Percentiles rank a stretch among this genome's conserved stretches.
phyloP scores from a whole-genome alignment of 92 coral and sea anemone genomes.

The Parazoanthus atlanticus region DNA sequence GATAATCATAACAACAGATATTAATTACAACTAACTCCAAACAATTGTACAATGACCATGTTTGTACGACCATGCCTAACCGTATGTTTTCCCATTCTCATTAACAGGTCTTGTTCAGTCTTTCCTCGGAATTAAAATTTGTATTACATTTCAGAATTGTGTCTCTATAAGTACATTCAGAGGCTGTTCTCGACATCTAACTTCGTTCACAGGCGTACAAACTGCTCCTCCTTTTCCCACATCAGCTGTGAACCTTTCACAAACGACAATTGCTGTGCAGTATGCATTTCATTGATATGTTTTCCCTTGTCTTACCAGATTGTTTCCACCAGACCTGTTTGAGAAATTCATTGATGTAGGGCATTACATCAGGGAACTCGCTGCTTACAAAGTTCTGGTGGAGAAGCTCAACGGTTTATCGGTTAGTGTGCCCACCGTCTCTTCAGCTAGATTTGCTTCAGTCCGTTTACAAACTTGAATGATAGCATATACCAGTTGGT shows the following conservation, averaged over 20 bases:
- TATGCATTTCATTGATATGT: neutral
- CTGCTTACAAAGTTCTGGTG: constrained; percentile 83
- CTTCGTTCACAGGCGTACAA: too few species aligned
- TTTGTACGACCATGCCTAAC: neutral
- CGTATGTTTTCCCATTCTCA: neutral
- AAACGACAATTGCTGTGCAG: neutral
- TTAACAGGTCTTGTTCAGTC: neutral
- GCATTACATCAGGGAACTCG: constrained; percentile 89
- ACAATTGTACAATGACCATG: too few species aligned
- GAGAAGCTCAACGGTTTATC: constrained; percentile 81
- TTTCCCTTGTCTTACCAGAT: constrained; percentile 55
- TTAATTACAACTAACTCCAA: too few species aligned
- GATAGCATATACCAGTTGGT: too few species aligned
- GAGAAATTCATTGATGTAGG: constrained; percentile 98
- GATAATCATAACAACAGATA: neutral
- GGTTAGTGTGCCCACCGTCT: constrained; percentile 54
- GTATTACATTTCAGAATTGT: too few species aligned
- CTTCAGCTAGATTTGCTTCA: neutral
- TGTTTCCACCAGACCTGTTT: constrained; percentile 90
- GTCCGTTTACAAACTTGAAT: too few species aligned
- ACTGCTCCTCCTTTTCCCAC: neutral
- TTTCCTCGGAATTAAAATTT: neutral
- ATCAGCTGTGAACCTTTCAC: neutral
- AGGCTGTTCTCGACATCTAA: too few species aligned
- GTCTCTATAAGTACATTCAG: too few species aligned